Percentiles rank a stretch among this genome's conserved stretches.
Evolutionary conservation across 2,888 invertebrate species (phyloP).

Genomic region (Pristionchus entomophagus): DNA sequence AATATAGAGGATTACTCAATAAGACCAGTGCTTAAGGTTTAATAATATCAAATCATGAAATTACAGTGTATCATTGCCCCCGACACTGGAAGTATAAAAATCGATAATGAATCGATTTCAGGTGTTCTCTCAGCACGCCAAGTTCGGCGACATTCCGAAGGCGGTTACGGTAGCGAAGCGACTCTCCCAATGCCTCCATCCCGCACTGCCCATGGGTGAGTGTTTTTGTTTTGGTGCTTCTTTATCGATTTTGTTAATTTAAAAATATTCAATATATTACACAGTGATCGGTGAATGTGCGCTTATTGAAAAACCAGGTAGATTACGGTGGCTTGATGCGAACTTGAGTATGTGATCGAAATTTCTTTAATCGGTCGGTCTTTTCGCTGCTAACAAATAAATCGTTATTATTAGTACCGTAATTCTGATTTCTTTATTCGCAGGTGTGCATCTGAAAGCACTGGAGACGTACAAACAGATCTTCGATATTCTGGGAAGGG

Average conservation of each 20-base stretch:
- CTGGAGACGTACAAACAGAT: slow-evolving; percentile 92
- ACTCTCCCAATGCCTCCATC: slow-evolving; percentile 93
- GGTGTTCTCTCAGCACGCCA: slow-evolving; percentile 86
- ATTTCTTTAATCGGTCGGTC: no score
- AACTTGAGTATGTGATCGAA: background rate
- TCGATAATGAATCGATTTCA: slow-evolving; percentile 77
- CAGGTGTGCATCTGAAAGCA: slow-evolving; percentile 89
- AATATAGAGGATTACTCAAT: background rate
- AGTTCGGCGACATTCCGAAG: slow-evolving; percentile 89
- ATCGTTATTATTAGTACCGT: background rate
- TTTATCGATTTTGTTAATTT: background rate
- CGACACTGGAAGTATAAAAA: no score
- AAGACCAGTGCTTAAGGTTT: background rate
- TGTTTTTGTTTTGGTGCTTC: no score
- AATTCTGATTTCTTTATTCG: slow-evolving; percentile 3
- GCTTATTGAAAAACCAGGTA: no score
- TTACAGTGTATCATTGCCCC: no score
- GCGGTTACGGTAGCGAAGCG: slow-evolving; percentile 90
- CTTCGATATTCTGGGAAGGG: slow-evolving; percentile 88
- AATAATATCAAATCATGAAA: background rate
- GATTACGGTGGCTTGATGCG: background rate
- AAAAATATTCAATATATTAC: background rate
- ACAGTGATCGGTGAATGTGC: no score
- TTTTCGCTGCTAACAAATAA: background rate
- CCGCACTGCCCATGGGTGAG: slow-evolving; percentile 86